Conservation (phyloP, 1,140 invertebrate species). For the Panagrolaimus sp. region DNA sequence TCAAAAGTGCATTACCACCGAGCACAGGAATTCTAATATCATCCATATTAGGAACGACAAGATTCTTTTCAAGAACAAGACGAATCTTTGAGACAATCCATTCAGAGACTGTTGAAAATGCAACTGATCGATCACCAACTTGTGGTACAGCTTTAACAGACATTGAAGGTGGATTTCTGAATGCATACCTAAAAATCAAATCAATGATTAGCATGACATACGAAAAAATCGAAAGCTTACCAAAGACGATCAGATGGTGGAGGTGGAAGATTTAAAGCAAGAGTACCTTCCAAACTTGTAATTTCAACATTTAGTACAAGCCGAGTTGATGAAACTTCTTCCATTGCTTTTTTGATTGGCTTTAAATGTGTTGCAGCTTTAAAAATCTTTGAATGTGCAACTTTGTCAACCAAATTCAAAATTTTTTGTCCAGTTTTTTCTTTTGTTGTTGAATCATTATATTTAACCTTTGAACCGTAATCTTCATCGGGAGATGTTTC, state of each 20-base stretch:
- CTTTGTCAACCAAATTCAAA: conserved; percentile 73
- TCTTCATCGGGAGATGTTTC: conserved; percentile 53
- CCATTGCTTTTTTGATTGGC: conserved; percentile 62
- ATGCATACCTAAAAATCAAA: conserved; percentile 45
- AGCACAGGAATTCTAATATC: conserved; percentile 51
- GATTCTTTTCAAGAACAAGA: conserved; percentile 54
- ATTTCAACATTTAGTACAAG: conserved; percentile 81
- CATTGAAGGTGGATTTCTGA: conserved; percentile 48
- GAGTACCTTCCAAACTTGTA: conserved; percentile 73
- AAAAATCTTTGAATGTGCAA: conserved; percentile 83
- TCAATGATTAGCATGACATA: conserved; percentile 5
- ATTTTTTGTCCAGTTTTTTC: conserved; percentile 41
- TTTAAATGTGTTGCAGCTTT: conserved; percentile 68
- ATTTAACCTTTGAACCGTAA: conserved; percentile 48
- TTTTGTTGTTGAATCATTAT: conserved; percentile 18
- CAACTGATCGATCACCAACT: conserved; percentile 56
- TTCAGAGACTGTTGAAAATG: conserved; percentile 49
- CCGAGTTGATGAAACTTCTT: conserved; percentile 77
- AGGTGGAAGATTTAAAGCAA: conserved; percentile 85
- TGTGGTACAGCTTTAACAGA: conserved; percentile 52
- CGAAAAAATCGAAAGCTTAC: conserved; percentile 61
- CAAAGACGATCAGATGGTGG: conserved; percentile 86
- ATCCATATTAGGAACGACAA: conserved; percentile 57
- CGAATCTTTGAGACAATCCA: conserved; percentile 52
- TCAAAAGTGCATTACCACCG: conserved; percentile 41